Percentiles rank a stretch among this genome's conserved stretches.
Conservation (phyloP, 2,113 vertebrate species). For the Halichoeres trimaculatus region DNA sequence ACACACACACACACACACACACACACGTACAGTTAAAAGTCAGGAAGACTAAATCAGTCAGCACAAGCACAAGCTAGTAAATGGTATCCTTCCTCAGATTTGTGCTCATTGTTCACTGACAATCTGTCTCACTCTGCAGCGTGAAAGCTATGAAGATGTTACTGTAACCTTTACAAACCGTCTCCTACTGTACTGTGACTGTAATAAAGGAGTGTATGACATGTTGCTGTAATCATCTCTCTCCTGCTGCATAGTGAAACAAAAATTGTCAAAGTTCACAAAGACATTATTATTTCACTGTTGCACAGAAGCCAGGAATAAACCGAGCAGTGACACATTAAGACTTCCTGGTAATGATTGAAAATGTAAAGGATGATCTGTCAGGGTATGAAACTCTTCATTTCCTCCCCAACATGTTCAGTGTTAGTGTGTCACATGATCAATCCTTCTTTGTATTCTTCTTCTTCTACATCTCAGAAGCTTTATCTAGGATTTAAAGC, state of each 20-base stretch:
- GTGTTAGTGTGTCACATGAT: too few species aligned
- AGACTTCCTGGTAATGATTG: neutral
- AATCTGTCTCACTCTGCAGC: slow-evolving; percentile 36
- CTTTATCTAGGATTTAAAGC: too few species aligned
- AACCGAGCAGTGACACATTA: slow-evolving; percentile 1
- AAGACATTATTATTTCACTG: slow-evolving; percentile 48
- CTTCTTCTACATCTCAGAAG: too few species aligned
- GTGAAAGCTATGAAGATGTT: slow-evolving; percentile 30
- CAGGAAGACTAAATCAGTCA: slow-evolving; percentile 26
- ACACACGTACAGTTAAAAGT: slow-evolving; percentile 3
- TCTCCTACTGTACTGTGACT: slow-evolving; percentile 50
- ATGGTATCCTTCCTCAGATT: slow-evolving; percentile 46
- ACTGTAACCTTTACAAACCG: slow-evolving; percentile 62
- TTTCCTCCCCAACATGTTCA: too few species aligned
- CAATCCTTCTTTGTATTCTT: too few species aligned
- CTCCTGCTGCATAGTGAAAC: slow-evolving; percentile 24
- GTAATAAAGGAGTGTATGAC: slow-evolving; percentile 46
- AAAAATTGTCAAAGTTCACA: slow-evolving; percentile 34
- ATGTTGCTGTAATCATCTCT: slow-evolving; percentile 34
- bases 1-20: neutral
- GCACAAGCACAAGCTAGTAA: slow-evolving; percentile 43
- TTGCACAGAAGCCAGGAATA: slow-evolving; percentile 11
- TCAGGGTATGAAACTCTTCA: too few species aligned
- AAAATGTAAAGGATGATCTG: neutral
- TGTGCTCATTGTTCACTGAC: slow-evolving; percentile 57